Evolutionary conservation across 2,888 invertebrate genomes (phyloP).

Genomic region (Zhuqinia jingwanae): DNA sequence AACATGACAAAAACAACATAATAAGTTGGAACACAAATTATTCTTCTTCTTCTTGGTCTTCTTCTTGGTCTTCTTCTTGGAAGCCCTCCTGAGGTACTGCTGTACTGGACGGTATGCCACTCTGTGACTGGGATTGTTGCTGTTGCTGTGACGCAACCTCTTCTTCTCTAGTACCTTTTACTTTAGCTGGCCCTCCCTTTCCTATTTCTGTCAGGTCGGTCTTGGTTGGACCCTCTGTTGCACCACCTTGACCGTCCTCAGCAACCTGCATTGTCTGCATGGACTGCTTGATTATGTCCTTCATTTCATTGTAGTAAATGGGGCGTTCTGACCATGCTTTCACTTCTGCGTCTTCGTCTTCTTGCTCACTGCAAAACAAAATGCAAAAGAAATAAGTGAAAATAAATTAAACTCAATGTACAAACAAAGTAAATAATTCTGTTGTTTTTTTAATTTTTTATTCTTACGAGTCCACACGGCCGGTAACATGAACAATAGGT

Average conservation of each 20-base stretch:
- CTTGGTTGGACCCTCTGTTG: no score
- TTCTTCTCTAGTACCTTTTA: neutral
- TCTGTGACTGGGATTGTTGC: neutral
- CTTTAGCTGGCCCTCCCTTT: neutral
- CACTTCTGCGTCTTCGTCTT: conserved; percentile 70
- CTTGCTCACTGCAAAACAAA: conserved; percentile 64
- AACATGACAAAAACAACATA: no score
- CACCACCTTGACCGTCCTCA: neutral
- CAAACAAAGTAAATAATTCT: neutral
- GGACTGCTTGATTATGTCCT: conserved; percentile 53
- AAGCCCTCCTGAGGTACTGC: neutral
- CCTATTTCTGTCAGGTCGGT: neutral
- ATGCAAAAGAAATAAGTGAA: no score
- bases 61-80: neutral
- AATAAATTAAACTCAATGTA: neutral
- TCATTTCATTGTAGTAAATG: conserved; percentile 68
- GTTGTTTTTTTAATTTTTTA: no score
- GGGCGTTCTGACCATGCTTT: conserved; percentile 70
- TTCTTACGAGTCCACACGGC: conserved; percentile 68
- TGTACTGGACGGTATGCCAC: no score
- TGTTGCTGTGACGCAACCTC: neutral
- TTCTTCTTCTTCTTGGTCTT: neutral
- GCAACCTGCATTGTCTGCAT: conserved; percentile 48
- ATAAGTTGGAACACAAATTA: no score
- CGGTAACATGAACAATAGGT: conserved; percentile 70